Base-by-base conservation (phyloP, 2,113 vertebrate genomes). In the Athene cunicularia region DNA sequence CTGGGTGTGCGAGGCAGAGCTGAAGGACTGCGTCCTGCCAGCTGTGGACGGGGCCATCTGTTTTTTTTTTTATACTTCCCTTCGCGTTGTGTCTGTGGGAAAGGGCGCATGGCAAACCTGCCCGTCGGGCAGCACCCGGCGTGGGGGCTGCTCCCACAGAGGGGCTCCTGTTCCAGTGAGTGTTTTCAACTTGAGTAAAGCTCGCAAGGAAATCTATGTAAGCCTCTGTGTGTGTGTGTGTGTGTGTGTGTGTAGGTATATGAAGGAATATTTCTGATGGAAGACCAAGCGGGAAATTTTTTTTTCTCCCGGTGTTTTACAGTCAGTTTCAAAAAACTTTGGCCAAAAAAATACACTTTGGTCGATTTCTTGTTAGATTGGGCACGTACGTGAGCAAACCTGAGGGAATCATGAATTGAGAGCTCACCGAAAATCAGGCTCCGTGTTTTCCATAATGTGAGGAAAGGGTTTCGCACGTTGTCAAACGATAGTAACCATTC, bases 181-280 rank as follows among this genome's bases (percentile, higher is more conserved):
- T 9, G 33, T 7, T 39, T 83, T 27, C 73, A 63, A 90, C 23
- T 2, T 21, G 47, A 70, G 8, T 39, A 59, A 64, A 88, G 23
- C 30, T 39, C 55, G 19, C 5, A 4, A n/a, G 35, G 19, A 93
- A 88, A 41, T 28, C 4, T 0, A 11, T 0, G 0, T 15, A 12
- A 35, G 27, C 20, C 20, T 47, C 19, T 26, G 4, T 6, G 26
- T 5, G 21, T 8, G 20, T 47, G 1, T 12, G 26, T 5, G 21
- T 8, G 20, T 47, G 1, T 12, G 18, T 8, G 20, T 47, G 1
- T 12, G 11, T 3, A 17, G 53, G 5, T 41, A 6, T 28, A 8
- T 1, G 41, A 87, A 63, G 66, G n/a, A 37, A 16, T 14, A 8
- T 58, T 92, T 62, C 79, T 70, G 35, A 32, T 6, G 50, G 85